Conservation (phyloP, 2,888 invertebrate genomes). For the Agonopterix subpropinquella region DNA sequence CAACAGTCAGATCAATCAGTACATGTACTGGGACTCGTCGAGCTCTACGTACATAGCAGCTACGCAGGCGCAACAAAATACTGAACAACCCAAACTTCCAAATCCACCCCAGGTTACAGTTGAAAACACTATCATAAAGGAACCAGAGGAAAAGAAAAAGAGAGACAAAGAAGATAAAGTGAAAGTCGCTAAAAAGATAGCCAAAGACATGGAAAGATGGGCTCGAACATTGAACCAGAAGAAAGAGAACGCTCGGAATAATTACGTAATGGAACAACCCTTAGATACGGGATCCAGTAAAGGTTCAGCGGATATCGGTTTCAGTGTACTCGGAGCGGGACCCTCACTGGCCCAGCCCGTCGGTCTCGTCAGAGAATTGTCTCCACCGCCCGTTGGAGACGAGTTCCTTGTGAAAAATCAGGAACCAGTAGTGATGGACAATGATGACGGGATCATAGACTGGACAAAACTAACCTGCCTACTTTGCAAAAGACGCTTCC, state of each 20-base stretch:
- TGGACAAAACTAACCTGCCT: conserved; percentile 94
- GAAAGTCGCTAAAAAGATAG: conserved; percentile 97
- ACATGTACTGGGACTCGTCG: conserved; percentile 95
- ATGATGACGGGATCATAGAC: conserved; percentile 88
- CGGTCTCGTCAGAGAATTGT: conserved; percentile 50
- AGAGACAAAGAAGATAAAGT: conserved; percentile 93
- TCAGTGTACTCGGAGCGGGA: conserved; percentile 89
- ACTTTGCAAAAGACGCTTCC: conserved; percentile 96
- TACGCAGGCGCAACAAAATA: conserved; percentile 48
- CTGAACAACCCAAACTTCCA: conserved; percentile 47
- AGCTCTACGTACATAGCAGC: conserved; percentile 78
- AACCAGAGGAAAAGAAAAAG: conserved; percentile 78
- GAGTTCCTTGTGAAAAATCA: conserved; percentile 60
- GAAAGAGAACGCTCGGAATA: conserved; percentile 81
- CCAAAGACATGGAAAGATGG: conserved; percentile 92
- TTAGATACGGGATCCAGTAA: conserved; percentile 70
- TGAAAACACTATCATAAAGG: conserved; percentile 50
- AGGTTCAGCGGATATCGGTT: conserved; percentile 94
- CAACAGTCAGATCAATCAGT: conserved; percentile 92
- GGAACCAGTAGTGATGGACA: conserved; percentile 77
- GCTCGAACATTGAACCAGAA: conserved; percentile 98
- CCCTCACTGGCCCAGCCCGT: conserved; percentile 34
- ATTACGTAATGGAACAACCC: conserved; percentile 63
- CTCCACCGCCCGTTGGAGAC: conserved; percentile 46
- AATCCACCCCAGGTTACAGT: conserved; percentile 39